Base-by-base conservation (phyloP, 2,113 vertebrate genomes). In the Oreochromis aureus region DNA sequence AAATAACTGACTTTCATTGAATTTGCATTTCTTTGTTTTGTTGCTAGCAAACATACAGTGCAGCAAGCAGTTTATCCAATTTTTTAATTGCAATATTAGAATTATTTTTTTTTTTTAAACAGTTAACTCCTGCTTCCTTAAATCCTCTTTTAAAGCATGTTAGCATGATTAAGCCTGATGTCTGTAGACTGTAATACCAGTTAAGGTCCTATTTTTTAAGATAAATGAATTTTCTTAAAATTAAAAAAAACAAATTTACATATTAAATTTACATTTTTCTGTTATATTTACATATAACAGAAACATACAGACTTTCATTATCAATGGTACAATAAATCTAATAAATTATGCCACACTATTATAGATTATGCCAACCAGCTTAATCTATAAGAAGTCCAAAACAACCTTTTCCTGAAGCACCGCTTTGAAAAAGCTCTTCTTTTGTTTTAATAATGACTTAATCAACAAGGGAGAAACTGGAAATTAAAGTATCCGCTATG, bases 211-310 rank as follows among this genome's bases (percentile, higher is more conserved):
- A 39, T 4, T 71, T 66, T 71, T 71, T 24, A 71, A 71, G 39
- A 44, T 71, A 0, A 44, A 71, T 44, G 0, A 10, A 71, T 16
- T 44, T 24, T 44, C 7, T 41, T 69, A 13, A 12, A 0, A 69
- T 69, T n/a, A 1, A 2, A 7, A 69, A 44, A 44, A 44, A 44
- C 22, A 5, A 48, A 30, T 48, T 22, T 12, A 66, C 18, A 66
- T 39, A 63, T 63, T 11, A 2, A 63, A 36, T 63, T 7, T n/a
- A 34, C 5, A 63, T 63, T 19, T 63, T 63, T 63, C 59, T 34
- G 16, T 63, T 63, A 63, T 19, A 19, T 34, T 63, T 63, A 36
- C 10, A 13, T 39, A 39, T 66, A 22, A 13, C 8, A 22, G 10
- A 66, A 66, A 8, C 6, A 2, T 22, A 66, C 34, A 66, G 34